A percentile compares a stretch with the other conserved stretches of the same genome.
These are phyloP conservation scores for Eclectus roratus DNA, from an alignment of 2,113 vertebrate genomes.

Conservation along the genomic window DNA sequence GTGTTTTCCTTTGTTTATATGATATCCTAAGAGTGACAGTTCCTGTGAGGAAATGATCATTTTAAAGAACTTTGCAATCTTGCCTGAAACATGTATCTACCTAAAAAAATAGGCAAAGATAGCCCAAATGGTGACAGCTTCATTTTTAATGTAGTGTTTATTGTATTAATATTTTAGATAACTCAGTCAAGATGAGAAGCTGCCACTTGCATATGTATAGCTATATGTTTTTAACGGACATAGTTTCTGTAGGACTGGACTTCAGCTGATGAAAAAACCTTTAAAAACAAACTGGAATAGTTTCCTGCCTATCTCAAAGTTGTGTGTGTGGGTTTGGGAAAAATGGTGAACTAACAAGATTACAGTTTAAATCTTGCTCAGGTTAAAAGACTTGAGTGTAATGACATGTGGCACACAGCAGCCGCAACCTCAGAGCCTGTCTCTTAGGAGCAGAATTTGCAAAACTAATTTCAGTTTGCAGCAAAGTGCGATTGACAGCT, in stretches of 20 bases:
- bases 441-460: neutral
- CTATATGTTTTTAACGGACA: neutral
- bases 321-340: neutral
- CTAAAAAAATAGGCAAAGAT: slow-evolving; percentile 11
- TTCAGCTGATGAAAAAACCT: neutral
- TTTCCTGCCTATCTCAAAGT: neutral
- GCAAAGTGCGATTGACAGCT: slow-evolving; percentile 11
- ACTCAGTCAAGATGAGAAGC: neutral
- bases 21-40: neutral
- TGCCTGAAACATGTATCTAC: neutral
- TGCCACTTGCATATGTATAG: neutral
- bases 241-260: neutral
- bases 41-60: neutral
- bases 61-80: neutral
- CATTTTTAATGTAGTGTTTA: slow-evolving; percentile 8
- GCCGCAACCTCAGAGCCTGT: neutral
- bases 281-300: neutral
- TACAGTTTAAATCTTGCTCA: neutral
- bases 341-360: neutral
- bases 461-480: slow-evolving; percentile 2
- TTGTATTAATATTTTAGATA: neutral
- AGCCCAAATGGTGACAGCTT: neutral
- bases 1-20: slow-evolving; percentile 24
- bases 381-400: neutral
- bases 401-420: neutral